phyloP scores from a whole-genome alignment of 1,140 invertebrate genomes.

The Carposina sasakii region DNA sequence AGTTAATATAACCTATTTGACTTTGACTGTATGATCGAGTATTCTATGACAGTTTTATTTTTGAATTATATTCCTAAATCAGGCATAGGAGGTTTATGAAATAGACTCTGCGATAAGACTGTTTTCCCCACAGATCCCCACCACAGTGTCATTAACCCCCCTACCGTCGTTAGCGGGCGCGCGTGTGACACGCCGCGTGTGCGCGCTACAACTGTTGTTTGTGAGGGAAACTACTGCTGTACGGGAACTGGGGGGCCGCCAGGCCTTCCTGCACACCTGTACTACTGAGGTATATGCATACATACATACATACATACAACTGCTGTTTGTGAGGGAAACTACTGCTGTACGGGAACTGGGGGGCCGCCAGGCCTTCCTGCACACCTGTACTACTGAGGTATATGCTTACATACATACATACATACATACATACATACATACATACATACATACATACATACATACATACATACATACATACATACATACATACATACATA shows the following conservation, averaged over 20 bases:
- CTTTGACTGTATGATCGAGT: too few relatives aligned
- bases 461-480: too few relatives aligned
- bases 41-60: too few relatives aligned
- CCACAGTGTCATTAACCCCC: slow-evolving; percentile 78
- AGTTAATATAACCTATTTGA: too few relatives aligned
- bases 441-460: too few relatives aligned
- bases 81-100: too few relatives aligned
- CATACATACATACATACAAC: too few relatives aligned
- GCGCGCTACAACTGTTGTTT: slow-evolving; percentile 96
- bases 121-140: slow-evolving; percentile 13
- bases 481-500: too few relatives aligned
- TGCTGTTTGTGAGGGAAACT: slow-evolving; percentile 96
- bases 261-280: slow-evolving; percentile 64
- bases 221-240: slow-evolving; percentile 95
- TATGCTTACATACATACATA: neutral
- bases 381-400: slow-evolving; percentile 93
- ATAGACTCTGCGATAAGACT: too few relatives aligned
- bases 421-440: too few relatives aligned
- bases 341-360: slow-evolving; percentile 93
- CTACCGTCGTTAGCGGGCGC: slow-evolving; percentile 87
- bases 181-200: slow-evolving; percentile 88
- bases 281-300: slow-evolving; percentile 33
- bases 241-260: slow-evolving; percentile 88
- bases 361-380: slow-evolving; percentile 91
- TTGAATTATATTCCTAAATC: too few relatives aligned